These are phyloP conservation scores for Triops cancriformis DNA, from an alignment of 1,140 invertebrate species.

Conservation along the genomic window DNA sequence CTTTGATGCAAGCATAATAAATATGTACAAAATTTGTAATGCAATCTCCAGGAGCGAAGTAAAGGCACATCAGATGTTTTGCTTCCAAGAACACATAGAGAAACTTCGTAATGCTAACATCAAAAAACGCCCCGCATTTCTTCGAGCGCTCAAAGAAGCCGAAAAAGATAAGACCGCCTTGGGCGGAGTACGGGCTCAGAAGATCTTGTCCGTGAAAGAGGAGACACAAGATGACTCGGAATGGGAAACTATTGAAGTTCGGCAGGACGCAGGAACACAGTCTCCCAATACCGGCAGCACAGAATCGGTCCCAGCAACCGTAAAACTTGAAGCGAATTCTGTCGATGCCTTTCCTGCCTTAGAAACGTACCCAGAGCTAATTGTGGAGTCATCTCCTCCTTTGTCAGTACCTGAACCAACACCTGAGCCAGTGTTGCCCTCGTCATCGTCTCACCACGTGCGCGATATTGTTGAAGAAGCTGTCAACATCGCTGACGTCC, in stretches of 20 bases:
- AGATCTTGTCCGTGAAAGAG: not conserved
- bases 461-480: too few species aligned
- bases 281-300: not conserved
- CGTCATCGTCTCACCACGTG: too few species aligned
- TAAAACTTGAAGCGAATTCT: too few species aligned
- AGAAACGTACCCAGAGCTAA: too few species aligned
- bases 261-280: not conserved
- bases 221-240: not conserved
- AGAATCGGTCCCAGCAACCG: not conserved
- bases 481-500: too few species aligned
- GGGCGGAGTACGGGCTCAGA: not conserved
- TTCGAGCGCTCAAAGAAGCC: not conserved
- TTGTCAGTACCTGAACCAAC: too few species aligned
- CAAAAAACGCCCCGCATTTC: conserved; percentile 39
- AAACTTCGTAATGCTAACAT: conserved; percentile 53
- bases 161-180: not conserved
- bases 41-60: conserved; percentile 41
- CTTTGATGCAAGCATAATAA: too few species aligned
- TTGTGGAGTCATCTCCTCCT: too few species aligned
- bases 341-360: too few species aligned
- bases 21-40: too few species aligned
- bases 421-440: too few species aligned
- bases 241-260: not conserved
- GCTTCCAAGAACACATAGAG: conserved; percentile 51
- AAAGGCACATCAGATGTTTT: conserved; percentile 44